Evolutionary conservation across 1,140 invertebrate species (phyloP).

Genomic region (Neodiprion virginianus): DNA sequence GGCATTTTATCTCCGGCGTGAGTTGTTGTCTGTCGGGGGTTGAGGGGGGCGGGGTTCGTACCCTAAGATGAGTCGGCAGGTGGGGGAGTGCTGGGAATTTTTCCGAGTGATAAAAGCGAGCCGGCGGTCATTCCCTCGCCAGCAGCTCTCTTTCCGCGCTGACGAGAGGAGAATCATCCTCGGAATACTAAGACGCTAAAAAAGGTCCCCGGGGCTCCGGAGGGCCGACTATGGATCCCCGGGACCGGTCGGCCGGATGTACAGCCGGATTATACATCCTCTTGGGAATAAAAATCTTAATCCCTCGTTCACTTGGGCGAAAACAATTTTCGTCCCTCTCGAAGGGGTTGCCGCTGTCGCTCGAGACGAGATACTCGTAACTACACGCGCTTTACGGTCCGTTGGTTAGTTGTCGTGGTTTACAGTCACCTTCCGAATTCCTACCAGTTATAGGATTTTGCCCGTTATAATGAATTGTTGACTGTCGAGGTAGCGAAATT

Average conservation of each 20-base stretch:
- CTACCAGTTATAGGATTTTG: no score
- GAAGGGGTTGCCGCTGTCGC: no score
- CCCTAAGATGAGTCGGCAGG: constrained; percentile 30
- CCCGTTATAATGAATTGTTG: no score
- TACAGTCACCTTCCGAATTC: no score
- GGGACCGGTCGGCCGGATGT: no score
- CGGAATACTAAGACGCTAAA: background rate
- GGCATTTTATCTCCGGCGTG: constrained; percentile 10
- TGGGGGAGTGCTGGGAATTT: constrained; percentile 22
- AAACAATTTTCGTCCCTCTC: background rate
- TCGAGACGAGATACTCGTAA: no score
- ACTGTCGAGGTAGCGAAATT: no score
- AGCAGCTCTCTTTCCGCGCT: constrained; percentile 24
- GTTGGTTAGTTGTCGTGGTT: no score
- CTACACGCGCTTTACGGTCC: no score
- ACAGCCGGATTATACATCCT: background rate
- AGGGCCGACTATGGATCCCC: background rate
- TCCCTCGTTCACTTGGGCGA: background rate
- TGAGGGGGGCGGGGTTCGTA: constrained; percentile 16
- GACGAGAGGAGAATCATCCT: constrained; percentile 1
- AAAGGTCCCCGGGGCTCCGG: background rate
- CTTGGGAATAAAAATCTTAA: background rate
- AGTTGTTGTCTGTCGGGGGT: constrained; percentile 13
- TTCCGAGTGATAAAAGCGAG: constrained; percentile 38
- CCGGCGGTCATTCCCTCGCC: constrained; percentile 23